Base-by-base conservation (phyloP, 2,113 vertebrate species). In the Polyodon spathula region DNA sequence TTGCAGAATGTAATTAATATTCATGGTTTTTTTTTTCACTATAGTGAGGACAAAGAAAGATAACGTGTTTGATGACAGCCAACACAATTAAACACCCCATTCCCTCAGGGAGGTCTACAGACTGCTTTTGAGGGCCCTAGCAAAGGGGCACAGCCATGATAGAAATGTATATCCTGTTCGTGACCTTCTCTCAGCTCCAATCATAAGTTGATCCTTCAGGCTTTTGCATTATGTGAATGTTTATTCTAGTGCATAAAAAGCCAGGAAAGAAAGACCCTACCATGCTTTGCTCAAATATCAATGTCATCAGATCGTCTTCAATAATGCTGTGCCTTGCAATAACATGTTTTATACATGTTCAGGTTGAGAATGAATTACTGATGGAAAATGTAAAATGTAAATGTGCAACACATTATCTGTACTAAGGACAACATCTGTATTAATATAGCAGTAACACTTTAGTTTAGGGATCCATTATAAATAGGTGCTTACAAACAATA, bases 1-100 rank as follows among this genome's bases (percentile, higher is more conserved):
- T 68, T 56, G 68, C 55, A 38, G 16, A 60, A 61, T 68, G 43
- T 55, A 63, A 68, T 68, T 55, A 65, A 71, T 71, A 56, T 66
- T 53, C 57, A 60, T 59, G 54, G n/a, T n/a, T n/a, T 67, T 63
- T 48, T 66, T 64, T 69, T 56, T 58, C 48, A 54, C 63, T 60
- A 56, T 61, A 40, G 48, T 58, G 52, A 54, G 60, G 60, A 67
- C 51, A 62, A 40, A 55, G 54, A 53, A 60, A 44, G 57, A 66
- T 65, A 57, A 60, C 51, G 61, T 60, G 44, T 58, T 16, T 17
- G 52, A 54, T 46, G 59, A 60, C 38, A 53, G 62, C 43, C 46
- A 44, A 56, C 58, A 62, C 40, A 63, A 63, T 69, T 57, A 63
- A 53, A 15, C 44, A 17, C 56, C 15, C 14, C 38, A 40, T 9